These are phyloP conservation scores for Hirtodrosophila alboralis DNA, from an alignment of 2,888 invertebrate species.

Conservation along the genomic window DNA sequence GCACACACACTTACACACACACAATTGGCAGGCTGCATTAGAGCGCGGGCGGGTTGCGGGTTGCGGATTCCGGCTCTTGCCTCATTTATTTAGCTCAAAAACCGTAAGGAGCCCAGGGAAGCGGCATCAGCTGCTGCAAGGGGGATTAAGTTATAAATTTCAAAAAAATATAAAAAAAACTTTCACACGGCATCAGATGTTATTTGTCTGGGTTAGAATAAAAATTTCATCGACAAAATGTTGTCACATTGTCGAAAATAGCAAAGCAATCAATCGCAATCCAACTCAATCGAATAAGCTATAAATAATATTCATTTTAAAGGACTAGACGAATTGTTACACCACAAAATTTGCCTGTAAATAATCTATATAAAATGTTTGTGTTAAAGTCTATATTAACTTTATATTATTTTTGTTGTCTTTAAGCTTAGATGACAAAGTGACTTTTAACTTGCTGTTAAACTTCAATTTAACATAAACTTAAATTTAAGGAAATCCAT, in stretches of 20 bases:
- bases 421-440: too few species aligned
- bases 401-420: too few species aligned
- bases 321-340: not conserved
- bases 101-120: not conserved
- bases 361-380: not conserved
- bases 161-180: slow-evolving; percentile 2
- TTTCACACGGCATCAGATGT: slow-evolving; percentile 37
- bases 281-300: slow-evolving; percentile 30
- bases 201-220: slow-evolving; percentile 6
- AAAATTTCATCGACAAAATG: slow-evolving; percentile 22
- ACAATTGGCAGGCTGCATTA: slow-evolving; percentile 31
- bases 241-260: slow-evolving; percentile 55
- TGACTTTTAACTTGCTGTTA: not conserved
- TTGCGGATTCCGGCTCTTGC: slow-evolving; percentile 10
- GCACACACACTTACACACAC: slow-evolving; percentile 34
- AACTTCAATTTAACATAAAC: not conserved
- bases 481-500: not conserved
- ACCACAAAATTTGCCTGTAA: not conserved
- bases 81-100: slow-evolving; percentile 38
- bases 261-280: slow-evolving; percentile 29
- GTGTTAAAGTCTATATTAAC: too few species aligned
- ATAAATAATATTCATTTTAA: slow-evolving; percentile 22
- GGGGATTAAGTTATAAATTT: slow-evolving; percentile 41
- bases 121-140: slow-evolving; percentile 1
- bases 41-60: too few species aligned